Evolutionary conservation across 2,888 invertebrate species (phyloP).

Genomic region (Plebejus argus): DNA sequence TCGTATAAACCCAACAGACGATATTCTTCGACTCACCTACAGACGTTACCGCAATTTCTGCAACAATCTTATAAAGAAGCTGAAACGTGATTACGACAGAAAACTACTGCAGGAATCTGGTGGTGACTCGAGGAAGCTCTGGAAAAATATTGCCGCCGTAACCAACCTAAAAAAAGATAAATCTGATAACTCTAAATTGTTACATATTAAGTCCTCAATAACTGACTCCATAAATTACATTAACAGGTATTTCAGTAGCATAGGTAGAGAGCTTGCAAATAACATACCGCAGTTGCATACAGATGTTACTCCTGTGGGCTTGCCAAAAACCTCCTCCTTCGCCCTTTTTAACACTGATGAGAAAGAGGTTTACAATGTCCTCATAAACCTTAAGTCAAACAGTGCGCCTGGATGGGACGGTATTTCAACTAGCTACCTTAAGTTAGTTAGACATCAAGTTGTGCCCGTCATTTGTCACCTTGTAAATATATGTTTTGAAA

Average conservation of each 20-base stretch:
- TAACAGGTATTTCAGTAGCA: too few relatives aligned
- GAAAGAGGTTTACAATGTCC: too few relatives aligned
- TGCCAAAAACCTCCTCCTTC: neutral
- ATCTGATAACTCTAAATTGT: too few relatives aligned
- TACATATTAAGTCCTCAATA: too few relatives aligned
- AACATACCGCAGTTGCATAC: neutral
- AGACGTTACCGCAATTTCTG: neutral
- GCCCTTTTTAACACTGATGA: too few relatives aligned
- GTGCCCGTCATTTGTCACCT: too few relatives aligned
- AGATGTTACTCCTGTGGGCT: neutral
- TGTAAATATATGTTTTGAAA: too few relatives aligned
- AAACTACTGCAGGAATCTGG: neutral
- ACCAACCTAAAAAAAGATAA: neutral
- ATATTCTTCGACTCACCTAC: conserved; percentile 6
- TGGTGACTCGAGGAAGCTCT: neutral
- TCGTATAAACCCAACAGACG: neutral
- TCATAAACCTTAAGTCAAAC: too few relatives aligned
- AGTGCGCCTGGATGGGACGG: too few relatives aligned
- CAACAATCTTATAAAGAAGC: neutral
- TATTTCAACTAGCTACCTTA: too few relatives aligned
- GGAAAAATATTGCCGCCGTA: neutral
- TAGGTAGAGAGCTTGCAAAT: neutral
- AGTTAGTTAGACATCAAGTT: too few relatives aligned
- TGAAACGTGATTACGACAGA: neutral
- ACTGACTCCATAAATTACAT: too few relatives aligned